These are phyloP conservation scores for Coccyzus lansbergi DNA, from an alignment of 2,797 vertebrate species.

Conservation along the genomic window DNA sequence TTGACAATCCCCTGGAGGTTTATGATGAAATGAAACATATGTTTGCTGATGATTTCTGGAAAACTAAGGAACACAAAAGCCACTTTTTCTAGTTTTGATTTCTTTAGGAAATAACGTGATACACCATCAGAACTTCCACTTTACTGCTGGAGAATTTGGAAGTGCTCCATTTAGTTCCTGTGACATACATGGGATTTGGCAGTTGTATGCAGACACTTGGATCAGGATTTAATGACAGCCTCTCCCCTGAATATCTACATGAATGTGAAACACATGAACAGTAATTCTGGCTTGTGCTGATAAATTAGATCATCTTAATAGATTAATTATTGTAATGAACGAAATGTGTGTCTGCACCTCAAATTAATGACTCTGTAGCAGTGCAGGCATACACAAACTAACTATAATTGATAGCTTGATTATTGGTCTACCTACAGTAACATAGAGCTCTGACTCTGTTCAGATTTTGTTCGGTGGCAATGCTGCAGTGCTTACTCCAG, in stretches of 20 bases:
- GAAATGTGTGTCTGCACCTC: neutral
- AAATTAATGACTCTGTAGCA: neutral
- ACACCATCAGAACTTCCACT: neutral
- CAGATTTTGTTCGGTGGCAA: neutral
- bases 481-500: neutral
- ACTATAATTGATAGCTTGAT: neutral
- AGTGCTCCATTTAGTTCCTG: neutral
- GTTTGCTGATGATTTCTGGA: conserved; percentile 18
- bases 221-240: neutral
- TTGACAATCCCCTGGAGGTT: conserved; percentile 25
- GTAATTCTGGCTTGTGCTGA: neutral
- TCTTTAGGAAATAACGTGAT: neutral
- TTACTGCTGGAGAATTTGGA: neutral
- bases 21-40: conserved; percentile 19
- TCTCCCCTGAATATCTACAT: neutral
- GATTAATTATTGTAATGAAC: neutral
- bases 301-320: neutral
- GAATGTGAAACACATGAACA: neutral
- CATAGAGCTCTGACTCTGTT: neutral
- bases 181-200: neutral
- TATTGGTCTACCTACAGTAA: neutral
- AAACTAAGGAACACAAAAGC: neutral
- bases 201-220: neutral
- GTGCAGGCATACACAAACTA: neutral
- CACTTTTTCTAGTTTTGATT: neutral